Evolutionary conservation across 2,113 vertebrate genomes (phyloP).

Genomic region (Sminthopsis crassicaudata): DNA sequence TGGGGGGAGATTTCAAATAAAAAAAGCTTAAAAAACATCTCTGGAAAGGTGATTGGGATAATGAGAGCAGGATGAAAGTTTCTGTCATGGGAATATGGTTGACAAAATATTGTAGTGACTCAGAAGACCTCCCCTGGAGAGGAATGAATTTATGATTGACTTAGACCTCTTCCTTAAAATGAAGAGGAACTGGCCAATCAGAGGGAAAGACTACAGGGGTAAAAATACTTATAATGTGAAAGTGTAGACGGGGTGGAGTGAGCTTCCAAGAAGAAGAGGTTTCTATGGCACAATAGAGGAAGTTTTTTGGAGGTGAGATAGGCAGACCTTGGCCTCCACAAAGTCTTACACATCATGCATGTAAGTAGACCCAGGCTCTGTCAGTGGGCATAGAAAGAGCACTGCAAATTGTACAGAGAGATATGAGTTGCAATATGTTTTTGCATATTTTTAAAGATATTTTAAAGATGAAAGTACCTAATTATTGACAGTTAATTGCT

Average conservation of each 20-base stretch:
- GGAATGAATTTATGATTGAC: background rate
- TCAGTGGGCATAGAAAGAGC: background rate
- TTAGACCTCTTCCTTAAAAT: background rate
- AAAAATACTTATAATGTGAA: background rate
- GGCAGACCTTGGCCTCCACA: background rate
- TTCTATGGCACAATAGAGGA: background rate
- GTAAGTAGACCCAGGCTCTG: background rate
- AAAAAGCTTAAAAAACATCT: background rate
- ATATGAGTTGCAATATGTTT: background rate
- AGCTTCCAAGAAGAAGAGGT: background rate
- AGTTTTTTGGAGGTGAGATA: background rate
- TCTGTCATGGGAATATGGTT: background rate
- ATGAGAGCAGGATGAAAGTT: background rate
- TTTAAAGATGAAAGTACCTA: conserved; percentile 16
- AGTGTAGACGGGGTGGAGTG: background rate
- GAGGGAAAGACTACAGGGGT: background rate
- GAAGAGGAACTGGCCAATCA: background rate
- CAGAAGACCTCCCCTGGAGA: background rate
- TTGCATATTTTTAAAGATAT: background rate
- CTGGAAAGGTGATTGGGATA: background rate
- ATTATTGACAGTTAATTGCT: background rate
- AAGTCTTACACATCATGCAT: background rate
- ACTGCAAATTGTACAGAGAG: background rate
- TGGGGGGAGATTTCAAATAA: background rate
- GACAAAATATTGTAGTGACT: background rate